A percentile compares a stretch with the other conserved stretches of the same genome.
Conservation (phyloP, 2,113 vertebrate species). For the Nyctereutes procyonoides region DNA sequence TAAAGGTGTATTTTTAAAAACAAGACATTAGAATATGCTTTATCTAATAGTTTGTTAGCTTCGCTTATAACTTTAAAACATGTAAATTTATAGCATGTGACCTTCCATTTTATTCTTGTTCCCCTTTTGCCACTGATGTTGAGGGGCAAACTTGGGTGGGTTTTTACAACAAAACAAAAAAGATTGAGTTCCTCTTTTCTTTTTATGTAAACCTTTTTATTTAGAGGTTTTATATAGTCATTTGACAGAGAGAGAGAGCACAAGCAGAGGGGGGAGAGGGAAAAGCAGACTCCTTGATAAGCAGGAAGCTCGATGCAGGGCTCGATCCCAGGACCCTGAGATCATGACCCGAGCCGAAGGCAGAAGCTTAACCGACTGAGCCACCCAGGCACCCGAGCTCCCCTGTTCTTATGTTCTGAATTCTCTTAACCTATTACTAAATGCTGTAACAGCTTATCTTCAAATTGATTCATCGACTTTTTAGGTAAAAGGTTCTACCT, state of each 20-base stretch:
- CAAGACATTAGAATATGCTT: neutral
- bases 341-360: neutral
- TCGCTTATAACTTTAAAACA: conserved; percentile 30
- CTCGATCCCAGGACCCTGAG: neutral
- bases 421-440: conserved; percentile 1
- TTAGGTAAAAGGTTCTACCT: neutral
- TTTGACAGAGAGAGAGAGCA: neutral
- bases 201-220: neutral
- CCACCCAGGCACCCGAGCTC: neutral
- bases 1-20: neutral
- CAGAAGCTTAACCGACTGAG: neutral
- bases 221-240: neutral
- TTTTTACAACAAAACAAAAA: conserved; percentile 28
- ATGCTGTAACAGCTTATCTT: neutral
- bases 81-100: neutral
- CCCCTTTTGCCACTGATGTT: neutral
- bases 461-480: neutral
- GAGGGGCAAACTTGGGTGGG: neutral
- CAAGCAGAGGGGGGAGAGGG: neutral
- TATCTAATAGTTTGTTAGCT: neutral
- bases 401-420: neutral
- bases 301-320: too few relatives aligned
- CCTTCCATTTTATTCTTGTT: conserved; percentile 19
- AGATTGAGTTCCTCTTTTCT: neutral
- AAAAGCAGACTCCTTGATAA: neutral